Evolutionary conservation across 2,797 vertebrate species (phyloP), one percentile per base, ranked within the genome.

Genomic region (Serranus cabrilla): DNA sequence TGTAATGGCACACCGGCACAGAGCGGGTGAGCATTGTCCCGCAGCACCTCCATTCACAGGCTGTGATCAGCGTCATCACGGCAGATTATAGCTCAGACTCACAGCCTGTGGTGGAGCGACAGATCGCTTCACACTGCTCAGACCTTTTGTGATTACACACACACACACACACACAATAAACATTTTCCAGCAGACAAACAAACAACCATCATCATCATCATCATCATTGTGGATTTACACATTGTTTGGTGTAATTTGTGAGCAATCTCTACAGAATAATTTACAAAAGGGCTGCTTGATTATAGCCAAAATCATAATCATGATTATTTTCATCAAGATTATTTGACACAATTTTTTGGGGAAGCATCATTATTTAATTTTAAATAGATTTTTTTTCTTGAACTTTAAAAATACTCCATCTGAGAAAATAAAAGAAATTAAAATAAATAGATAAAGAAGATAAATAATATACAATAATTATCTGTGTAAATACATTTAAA

Each of bases 1-100:
- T 92, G 88, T 94, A 94, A 92, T 91, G 84, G 87, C 86, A 91
- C 89, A 87, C 88, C 86, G 85, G 81, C 86, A 89, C 82, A 85
- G 87, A 90, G 88, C 63, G 55, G 82, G 57, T 80, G 74, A 87
- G 81, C 84, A 71, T 85, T 89, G 83, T 91, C 89, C 89, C 62
- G 50, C 87, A 87, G 87, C 80, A 87, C 86, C 83, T 90, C 84
- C 86, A 87, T 91, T 89, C 87, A 89, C 89, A 84, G 84, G 74
- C 86, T 85, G 84, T 80, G 90, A 90, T 86, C 75, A 70, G 81
- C 87, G 79, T 90, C 86, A 89, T 88, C 71, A 54, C 55, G 73
- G 73, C 84, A 86, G 74, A 91, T 87, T 88, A 86, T 75, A 85
- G 87, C 87, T 81, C 81, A 61, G 39, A 66, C 71, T 87, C 79